These are phyloP conservation scores for Rhabdomys pumilio DNA, from an alignment of 2,797 vertebrate genomes.

Conservation along the genomic window DNA sequence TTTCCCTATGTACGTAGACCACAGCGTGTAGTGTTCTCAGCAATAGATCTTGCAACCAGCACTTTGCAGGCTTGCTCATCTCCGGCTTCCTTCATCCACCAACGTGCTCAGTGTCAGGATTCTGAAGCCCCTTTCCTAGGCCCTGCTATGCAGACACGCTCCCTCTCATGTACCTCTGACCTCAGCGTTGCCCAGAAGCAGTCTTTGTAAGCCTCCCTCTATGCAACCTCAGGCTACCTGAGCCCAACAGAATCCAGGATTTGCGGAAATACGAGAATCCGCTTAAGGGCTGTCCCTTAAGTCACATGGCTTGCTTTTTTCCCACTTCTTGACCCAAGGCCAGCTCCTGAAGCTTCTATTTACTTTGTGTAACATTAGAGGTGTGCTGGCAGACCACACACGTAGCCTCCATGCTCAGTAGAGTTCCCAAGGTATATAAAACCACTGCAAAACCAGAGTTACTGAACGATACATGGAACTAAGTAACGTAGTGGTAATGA, in stretches of 20 bases:
- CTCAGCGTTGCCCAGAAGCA: neutral
- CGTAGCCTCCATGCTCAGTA: neutral
- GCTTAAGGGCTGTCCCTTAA: fast-evolving
- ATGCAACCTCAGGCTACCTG: neutral
- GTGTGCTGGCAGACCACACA: neutral
- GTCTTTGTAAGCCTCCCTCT: neutral
- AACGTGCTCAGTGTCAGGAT: neutral
- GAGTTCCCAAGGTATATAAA: neutral
- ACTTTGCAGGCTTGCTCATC: neutral
- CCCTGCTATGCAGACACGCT: neutral
- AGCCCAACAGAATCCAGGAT: neutral
- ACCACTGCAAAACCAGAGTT: fast-evolving
- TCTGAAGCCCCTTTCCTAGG: neutral
- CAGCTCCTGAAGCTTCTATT: neutral
- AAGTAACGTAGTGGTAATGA: fast-evolving
- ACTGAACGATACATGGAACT: fast-evolving
- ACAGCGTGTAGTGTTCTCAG: neutral
- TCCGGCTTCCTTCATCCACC: neutral
- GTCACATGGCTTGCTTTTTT: neutral
- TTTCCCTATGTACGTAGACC: neutral
- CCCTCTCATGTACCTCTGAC: neutral
- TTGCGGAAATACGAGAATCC: neutral
- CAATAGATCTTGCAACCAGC: neutral
- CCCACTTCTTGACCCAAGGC: neutral
- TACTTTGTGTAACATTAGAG: neutral